Evolutionary conservation across 2,113 vertebrate genomes (phyloP).

Genomic region (Bostrychus sinensis): DNA sequence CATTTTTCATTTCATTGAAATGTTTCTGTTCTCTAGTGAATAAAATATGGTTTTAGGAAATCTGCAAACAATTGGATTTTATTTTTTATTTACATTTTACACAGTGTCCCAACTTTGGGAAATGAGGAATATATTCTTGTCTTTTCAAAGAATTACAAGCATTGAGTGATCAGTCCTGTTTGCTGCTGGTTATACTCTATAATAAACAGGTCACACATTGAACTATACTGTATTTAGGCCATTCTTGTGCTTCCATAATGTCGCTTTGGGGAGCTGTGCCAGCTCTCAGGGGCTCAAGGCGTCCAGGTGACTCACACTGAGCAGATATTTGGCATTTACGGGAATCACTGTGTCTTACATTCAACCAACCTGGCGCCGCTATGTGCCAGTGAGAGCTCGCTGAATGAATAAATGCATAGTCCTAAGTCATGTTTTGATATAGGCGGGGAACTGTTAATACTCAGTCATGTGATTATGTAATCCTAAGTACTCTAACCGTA

Average conservation of each 20-base stretch:
- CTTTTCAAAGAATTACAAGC: conserved; percentile 21
- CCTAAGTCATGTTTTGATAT: neutral
- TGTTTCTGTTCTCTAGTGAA: too few relatives aligned
- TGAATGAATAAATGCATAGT: conserved; percentile 12
- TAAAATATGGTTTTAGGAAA: too few relatives aligned
- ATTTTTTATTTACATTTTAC: too few relatives aligned
- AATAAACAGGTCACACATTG: conserved; percentile 38
- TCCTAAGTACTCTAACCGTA: neutral
- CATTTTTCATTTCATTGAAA: too few relatives aligned
- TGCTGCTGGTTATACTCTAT: conserved; percentile 28
- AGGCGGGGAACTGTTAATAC: neutral
- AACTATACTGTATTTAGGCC: conserved; percentile 47
- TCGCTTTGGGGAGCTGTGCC: conserved; percentile 48
- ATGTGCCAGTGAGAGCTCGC: conserved; percentile 10
- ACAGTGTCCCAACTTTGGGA: too few relatives aligned
- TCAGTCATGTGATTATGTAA: neutral
- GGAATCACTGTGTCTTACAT: conserved; percentile 8
- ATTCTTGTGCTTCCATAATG: conserved; percentile 49
- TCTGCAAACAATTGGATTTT: too few relatives aligned
- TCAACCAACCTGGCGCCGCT: conserved; percentile 32
- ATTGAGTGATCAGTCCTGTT: conserved; percentile 16
- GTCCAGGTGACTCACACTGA: conserved; percentile 49
- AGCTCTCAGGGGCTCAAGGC: conserved; percentile 40
- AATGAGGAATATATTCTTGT: too few relatives aligned
- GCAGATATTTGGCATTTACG: conserved; percentile 39